Evolutionary conservation across 2,888 invertebrate genomes (phyloP).

Genomic region (Dysmachus trigonus): DNA sequence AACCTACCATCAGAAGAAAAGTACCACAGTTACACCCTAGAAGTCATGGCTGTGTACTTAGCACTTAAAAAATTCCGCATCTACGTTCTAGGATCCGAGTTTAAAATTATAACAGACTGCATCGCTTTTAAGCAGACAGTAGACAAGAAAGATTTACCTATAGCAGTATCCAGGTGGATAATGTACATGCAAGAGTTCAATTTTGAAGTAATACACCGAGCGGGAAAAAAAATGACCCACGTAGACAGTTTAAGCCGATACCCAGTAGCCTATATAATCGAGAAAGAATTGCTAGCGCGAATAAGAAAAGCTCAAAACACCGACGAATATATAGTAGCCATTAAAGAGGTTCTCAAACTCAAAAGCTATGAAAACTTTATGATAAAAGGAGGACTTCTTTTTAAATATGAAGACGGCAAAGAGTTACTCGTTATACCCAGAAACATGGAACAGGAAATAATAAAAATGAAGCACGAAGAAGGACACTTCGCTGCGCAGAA

Average conservation of each 20-base stretch:
- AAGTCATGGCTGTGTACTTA: conserved; percentile 55
- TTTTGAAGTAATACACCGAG: conserved; percentile 39
- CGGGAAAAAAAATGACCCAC: not conserved
- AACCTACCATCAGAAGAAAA: conserved; percentile 51
- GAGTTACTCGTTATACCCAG: no score
- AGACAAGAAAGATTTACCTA: conserved; percentile 53
- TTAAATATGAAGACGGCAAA: no score
- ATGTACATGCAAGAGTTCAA: conserved; percentile 48
- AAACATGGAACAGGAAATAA: no score
- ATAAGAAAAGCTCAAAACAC: no score
- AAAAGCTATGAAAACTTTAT: no score
- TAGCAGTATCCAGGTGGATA: conserved; percentile 55
- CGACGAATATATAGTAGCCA: no score
- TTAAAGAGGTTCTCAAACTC: no score
- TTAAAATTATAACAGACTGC: conserved; percentile 55
- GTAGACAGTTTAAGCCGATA: no score
- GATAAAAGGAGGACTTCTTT: no score
- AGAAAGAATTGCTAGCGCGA: no score
- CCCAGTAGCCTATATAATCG: conserved; percentile 21
- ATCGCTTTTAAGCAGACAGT: conserved; percentile 53
- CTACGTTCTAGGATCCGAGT: conserved; percentile 53
- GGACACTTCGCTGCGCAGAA: no score
- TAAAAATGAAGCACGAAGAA: no score
- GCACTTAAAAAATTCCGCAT: conserved; percentile 53
- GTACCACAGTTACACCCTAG: conserved; percentile 56